A percentile compares a stretch with the other conserved stretches of the same genome.
Conservation (phyloP, 2,113 vertebrate species). For the Monopterus albus region DNA sequence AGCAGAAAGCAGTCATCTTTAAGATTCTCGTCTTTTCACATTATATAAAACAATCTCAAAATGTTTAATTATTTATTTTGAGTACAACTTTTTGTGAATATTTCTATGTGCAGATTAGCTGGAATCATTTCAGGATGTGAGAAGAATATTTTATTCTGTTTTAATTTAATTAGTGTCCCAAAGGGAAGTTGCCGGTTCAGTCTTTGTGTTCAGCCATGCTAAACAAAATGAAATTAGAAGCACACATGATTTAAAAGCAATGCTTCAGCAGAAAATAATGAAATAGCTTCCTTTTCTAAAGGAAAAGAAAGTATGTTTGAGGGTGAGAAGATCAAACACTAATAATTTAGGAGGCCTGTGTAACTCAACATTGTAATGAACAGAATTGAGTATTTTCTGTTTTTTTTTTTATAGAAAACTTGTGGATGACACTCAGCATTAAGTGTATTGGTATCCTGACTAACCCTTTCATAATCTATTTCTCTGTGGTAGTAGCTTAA, state of each 20-base stretch:
- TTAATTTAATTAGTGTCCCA: slow-evolving; percentile 62
- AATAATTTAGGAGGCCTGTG: slow-evolving; percentile 11
- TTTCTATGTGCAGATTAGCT: background rate
- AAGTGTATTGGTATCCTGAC: slow-evolving; percentile 10
- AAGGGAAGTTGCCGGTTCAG: slow-evolving; percentile 54
- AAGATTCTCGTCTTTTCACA: background rate
- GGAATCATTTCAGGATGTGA: slow-evolving; percentile 38
- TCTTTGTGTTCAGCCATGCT: slow-evolving; percentile 68
- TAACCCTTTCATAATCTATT: slow-evolving; percentile 4
- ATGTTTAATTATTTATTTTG: background rate
- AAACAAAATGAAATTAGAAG: slow-evolving; percentile 71
- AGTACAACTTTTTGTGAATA: too few species aligned
- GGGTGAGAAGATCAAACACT: slow-evolving; percentile 18
- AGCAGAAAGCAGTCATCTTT: background rate
- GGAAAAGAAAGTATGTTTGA: slow-evolving; percentile 20
- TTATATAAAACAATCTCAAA: background rate
- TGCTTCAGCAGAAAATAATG: slow-evolving; percentile 56
- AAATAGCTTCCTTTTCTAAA: slow-evolving; percentile 50
- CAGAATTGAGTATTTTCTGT: background rate
- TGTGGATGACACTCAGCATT: background rate
- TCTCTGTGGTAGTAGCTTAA: background rate
- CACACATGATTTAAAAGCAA: slow-evolving; percentile 54
- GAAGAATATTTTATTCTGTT: slow-evolving; percentile 56
- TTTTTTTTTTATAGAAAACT: slow-evolving; percentile 15
- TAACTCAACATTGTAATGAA: slow-evolving; percentile 2